Evolutionary conservation across 2,797 vertebrate species (phyloP).

Genomic region (Sebastes jordani): DNA sequence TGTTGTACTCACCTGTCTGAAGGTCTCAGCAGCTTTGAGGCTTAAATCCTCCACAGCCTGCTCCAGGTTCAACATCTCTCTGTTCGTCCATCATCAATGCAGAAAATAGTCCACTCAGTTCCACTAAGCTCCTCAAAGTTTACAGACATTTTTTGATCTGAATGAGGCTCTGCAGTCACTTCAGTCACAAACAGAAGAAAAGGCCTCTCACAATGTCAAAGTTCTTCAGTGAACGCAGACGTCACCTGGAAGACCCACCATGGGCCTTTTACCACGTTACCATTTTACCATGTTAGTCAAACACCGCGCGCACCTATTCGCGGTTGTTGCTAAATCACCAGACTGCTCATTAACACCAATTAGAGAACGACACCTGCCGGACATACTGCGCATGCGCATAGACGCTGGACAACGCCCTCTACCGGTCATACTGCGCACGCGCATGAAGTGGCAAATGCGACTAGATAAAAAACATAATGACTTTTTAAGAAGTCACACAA

Average conservation of each 20-base stretch:
- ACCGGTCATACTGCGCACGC: too few relatives aligned
- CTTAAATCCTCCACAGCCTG: background rate
- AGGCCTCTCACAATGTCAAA: background rate
- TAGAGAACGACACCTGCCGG: too few relatives aligned
- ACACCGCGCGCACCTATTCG: background rate
- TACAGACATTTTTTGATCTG: background rate
- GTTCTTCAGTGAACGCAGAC: background rate
- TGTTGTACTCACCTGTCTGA: background rate
- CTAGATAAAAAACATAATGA: too few relatives aligned
- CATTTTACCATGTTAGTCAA: background rate
- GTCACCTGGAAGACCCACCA: background rate
- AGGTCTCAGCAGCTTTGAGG: background rate
- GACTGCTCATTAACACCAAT: rapidly evolving
- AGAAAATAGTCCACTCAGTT: background rate
- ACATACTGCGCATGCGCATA: too few relatives aligned
- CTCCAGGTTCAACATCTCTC: background rate
- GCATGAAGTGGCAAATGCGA: too few relatives aligned
- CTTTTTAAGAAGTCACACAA: too few relatives aligned
- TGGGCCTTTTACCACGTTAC: too few relatives aligned
- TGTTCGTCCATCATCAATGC: background rate
- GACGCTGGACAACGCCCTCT: too few relatives aligned
- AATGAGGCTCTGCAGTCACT: background rate
- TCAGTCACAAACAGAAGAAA: background rate
- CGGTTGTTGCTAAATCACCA: too few relatives aligned
- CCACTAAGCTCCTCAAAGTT: background rate